A percentile compares a stretch with the other conserved stretches of the same genome.
Evolutionary conservation across 2,797 vertebrate genomes (phyloP).

Genomic region (Sebastes iracundus): DNA sequence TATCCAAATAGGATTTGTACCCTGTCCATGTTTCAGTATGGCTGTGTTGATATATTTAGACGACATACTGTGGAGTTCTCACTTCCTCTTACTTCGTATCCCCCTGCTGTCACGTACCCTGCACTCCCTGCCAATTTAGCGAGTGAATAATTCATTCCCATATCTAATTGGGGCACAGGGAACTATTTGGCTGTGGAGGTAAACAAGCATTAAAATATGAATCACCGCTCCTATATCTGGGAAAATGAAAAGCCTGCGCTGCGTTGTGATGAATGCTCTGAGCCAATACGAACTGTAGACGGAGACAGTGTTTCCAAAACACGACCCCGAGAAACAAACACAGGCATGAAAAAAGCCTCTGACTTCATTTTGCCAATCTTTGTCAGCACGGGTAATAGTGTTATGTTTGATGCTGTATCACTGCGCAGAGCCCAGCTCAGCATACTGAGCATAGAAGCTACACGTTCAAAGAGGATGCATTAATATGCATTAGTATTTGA

Average conservation of each 20-base stretch:
- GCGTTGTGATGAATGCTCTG: conserved; percentile 27
- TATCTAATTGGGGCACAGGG: conserved; percentile 56
- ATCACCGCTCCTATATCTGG: conserved; percentile 23
- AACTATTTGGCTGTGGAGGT: conserved; percentile 46
- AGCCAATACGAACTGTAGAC: background rate
- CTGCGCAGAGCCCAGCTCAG: background rate
- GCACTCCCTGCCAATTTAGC: conserved; percentile 11
- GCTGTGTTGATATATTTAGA: background rate
- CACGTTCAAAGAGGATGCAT: conserved; percentile 7
- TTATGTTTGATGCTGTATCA: background rate
- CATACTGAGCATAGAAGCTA: background rate
- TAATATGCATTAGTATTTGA: conserved; percentile 14
- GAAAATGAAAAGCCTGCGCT: conserved; percentile 41
- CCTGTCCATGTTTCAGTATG: background rate
- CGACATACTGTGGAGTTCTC: conserved; percentile 2
- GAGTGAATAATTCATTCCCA: conserved; percentile 66
- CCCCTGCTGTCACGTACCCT: conserved; percentile 17
- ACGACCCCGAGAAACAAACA: background rate
- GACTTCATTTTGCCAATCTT: conserved; percentile 28
- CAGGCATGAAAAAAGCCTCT: background rate
- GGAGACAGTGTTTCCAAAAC: conserved; percentile 23
- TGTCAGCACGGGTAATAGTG: background rate
- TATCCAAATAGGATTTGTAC: background rate
- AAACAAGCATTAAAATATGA: conserved; percentile 60
- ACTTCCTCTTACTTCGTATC: background rate